These are phyloP conservation scores for Geopemphigus sp. DNA, from an alignment of 1,140 invertebrate species.

Conservation along the genomic window DNA sequence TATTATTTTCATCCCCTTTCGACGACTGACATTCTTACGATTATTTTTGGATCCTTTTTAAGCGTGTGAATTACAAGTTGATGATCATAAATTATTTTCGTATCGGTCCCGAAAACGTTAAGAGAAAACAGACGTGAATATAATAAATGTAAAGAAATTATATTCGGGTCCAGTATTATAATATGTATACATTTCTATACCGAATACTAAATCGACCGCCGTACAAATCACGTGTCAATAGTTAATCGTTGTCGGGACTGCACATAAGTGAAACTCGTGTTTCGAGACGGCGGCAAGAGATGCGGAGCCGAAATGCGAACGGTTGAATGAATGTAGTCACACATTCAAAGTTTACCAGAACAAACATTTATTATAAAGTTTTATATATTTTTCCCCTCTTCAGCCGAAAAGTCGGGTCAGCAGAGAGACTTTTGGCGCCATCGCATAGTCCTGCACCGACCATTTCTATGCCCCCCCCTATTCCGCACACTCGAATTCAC, in stretches of 20 bases:
- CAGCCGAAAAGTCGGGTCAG: slow-evolving; percentile 44
- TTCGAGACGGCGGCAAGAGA: background rate
- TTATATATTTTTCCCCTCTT: slow-evolving; percentile 19
- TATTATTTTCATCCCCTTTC: no score
- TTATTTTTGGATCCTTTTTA: no score
- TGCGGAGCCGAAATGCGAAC: slow-evolving; percentile 9
- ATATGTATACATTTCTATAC: no score
- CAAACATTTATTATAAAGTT: slow-evolving; percentile 48
- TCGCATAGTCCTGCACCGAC: background rate
- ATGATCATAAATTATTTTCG: no score
- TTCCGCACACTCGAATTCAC: slow-evolving; percentile 43
- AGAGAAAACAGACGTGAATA: no score
- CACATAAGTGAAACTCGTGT: background rate
- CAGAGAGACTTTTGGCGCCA: slow-evolving; percentile 43
- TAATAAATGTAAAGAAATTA: no score
- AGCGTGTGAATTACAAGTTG: no score
- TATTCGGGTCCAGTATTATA: no score
- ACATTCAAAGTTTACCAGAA: slow-evolving; percentile 49
- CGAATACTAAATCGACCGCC: background rate
- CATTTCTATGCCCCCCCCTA: slow-evolving; percentile 6
- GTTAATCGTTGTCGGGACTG: background rate
- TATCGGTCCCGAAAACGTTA: no score
- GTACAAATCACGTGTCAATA: slow-evolving; percentile 25
- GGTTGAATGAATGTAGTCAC: slow-evolving; percentile 44
- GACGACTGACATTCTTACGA: no score